Percentiles rank a stretch among this genome's conserved stretches.
phyloP scores from a whole-genome alignment of 2,888 invertebrate species.

The Lissocephala sabroskyi region DNA sequence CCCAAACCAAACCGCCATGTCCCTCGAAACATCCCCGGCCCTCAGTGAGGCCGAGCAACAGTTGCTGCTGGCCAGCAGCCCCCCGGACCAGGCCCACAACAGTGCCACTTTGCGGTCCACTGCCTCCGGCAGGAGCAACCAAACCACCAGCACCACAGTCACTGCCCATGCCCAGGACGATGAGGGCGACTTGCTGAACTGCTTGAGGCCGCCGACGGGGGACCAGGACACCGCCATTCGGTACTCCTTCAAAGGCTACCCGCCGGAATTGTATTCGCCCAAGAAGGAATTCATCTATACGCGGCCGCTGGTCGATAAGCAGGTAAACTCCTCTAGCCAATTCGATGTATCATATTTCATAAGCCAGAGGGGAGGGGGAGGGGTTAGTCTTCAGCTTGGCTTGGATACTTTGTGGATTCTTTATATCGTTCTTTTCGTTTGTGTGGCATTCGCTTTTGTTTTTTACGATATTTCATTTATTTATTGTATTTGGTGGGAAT shows the following conservation, averaged over 20 bases:
- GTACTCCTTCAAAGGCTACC: slow-evolving; percentile 62
- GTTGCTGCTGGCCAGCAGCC: background rate
- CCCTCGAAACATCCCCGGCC: no score
- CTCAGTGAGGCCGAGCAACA: background rate
- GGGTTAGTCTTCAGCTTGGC: no score
- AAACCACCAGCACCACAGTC: slow-evolving; percentile 27
- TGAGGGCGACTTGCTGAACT: background rate
- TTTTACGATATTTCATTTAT: slow-evolving; percentile 32
- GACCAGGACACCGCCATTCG: slow-evolving; percentile 20
- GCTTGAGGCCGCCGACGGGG: background rate
- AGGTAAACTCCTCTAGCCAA: slow-evolving; percentile 42
- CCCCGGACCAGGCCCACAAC: slow-evolving; percentile 1
- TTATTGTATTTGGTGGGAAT: slow-evolving; percentile 25
- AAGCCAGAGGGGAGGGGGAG: no score
- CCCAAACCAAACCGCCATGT: no score
- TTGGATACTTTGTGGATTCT: no score
- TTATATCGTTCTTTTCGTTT: background rate
- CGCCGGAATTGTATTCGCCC: slow-evolving; percentile 64
- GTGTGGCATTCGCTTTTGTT: slow-evolving; percentile 16
- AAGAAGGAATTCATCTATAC: slow-evolving; percentile 64
- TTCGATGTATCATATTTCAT: slow-evolving; percentile 23
- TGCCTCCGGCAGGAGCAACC: slow-evolving; percentile 20
- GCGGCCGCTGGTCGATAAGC: slow-evolving; percentile 36
- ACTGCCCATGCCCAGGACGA: slow-evolving; percentile 13
- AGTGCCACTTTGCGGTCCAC: slow-evolving; percentile 27